phyloP scores from a whole-genome alignment of 2,888 invertebrate species.

The Cylindroiulus punctatus region DNA sequence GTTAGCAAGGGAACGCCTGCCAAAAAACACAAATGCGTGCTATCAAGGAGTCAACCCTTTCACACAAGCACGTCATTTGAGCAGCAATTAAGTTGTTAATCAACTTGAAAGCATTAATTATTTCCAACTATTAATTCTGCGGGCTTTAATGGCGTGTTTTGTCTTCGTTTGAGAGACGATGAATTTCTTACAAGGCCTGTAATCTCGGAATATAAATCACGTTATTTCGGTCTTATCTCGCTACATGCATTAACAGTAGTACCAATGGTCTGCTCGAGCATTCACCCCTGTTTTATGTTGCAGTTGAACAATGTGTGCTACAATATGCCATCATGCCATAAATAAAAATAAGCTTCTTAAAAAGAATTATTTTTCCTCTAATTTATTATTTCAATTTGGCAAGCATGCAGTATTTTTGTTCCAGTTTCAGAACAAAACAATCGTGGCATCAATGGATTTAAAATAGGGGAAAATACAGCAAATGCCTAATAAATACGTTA shows the following conservation, averaged over 20 bases:
- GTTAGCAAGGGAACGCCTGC: neutral
- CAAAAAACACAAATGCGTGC: neutral
- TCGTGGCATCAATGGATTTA: neutral
- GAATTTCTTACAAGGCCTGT: neutral
- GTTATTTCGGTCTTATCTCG: neutral
- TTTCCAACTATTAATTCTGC: neutral
- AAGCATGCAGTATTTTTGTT: neutral
- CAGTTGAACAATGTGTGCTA: neutral
- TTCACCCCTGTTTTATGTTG: neutral
- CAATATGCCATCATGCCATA: neutral
- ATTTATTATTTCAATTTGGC: neutral
- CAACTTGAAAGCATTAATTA: slow-evolving; percentile 11
- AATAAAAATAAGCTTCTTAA: neutral
- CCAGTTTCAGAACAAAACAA: neutral
- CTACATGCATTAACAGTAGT: neutral
- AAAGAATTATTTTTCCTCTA: neutral
- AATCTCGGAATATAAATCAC: neutral
- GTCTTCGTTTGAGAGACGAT: neutral
- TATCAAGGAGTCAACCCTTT: neutral
- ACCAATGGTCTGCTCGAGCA: neutral
- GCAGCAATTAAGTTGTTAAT: slow-evolving; percentile 28
- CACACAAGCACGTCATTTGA: neutral
- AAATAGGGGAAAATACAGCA: neutral
- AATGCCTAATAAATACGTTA: neutral
- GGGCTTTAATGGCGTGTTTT: neutral